Base-by-base conservation (phyloP, 1,140 invertebrate species). In the Drosophila mauritiana region DNA sequence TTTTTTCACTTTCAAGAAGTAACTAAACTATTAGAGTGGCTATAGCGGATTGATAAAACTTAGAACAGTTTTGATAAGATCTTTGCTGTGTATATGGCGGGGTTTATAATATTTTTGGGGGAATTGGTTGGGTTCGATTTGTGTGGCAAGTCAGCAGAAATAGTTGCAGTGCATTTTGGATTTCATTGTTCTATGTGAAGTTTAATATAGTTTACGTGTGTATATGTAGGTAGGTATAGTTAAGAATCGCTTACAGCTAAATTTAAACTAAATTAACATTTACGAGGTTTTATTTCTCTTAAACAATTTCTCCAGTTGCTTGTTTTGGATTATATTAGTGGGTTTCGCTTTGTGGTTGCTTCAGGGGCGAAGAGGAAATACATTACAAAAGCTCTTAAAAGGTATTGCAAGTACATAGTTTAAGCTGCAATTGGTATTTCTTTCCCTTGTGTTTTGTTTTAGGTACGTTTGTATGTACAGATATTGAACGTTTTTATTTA, bases 71-170 rank as follows among this genome's bases (percentile, higher is more conserved):
- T 88, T 72, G 65, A 69, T 82, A 82, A 43, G 72, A 73, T 49
- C 48, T 68, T 67, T 57, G 51, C 53, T 56, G 42, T 59, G 62
- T 55, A 40, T 63, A 77, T 58, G 79, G 59, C 73, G 69, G 52
- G 40, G 27, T 43, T 69, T 36, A 63, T 65, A 42, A 48, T 36
- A 34, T 39, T 37, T 69, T 46, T n/a, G 49, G 51, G 49, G 51
- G 54, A 48, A 57, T 27, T 51, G 54, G 20, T 49, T 36, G 61
- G 48, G 25, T 34, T 11, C 7, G 7, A 25, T 31, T 34, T 56
- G 56, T 78, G 75, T 86, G 83, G 83, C 83, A 89, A 88, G 83
- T 55, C 63, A 82, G 79, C 83, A 86, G 79, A 86, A 83, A 79
- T 79, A 57, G 75, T 85, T 85, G 73, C 69, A 77, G 73, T 83